A percentile compares a stretch with the other conserved stretches of the same genome.
These are phyloP conservation scores for Apotomis turbidana DNA, from an alignment of 2,888 invertebrate species.

Conservation along the genomic window DNA sequence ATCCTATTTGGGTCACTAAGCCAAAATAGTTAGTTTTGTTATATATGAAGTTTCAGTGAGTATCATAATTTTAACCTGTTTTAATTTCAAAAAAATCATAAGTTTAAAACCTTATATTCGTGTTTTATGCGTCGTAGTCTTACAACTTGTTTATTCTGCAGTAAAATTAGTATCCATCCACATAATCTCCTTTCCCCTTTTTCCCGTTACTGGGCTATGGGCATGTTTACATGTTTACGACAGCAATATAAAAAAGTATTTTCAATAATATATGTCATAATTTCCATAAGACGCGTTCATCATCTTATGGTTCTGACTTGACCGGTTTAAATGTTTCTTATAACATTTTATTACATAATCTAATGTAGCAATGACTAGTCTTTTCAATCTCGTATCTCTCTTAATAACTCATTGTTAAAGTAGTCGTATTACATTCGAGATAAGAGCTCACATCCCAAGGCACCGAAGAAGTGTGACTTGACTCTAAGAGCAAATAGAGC, in stretches of 20 bases:
- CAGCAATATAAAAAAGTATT: background rate
- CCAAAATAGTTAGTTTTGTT: no score
- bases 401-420: background rate
- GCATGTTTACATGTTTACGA: no score
- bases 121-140: no score
- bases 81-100: no score
- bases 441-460: background rate
- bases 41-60: no score
- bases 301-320: constrained; percentile 4
- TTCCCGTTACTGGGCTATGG: no score
- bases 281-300: constrained; percentile 9
- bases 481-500: background rate
- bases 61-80: no score
- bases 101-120: no score
- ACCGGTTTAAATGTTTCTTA: constrained; percentile 21
- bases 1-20: no score
- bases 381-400: constrained; percentile 7
- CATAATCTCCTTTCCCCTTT: no score
- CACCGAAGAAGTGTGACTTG: background rate
- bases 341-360: constrained; percentile 33
- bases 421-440: background rate
- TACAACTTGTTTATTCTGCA: no score
- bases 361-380: constrained; percentile 33
- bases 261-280: background rate
- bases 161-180: no score